Evolutionary conservation across 2,797 vertebrate species (phyloP).

Genomic region (Bucorvus abyssinicus): DNA sequence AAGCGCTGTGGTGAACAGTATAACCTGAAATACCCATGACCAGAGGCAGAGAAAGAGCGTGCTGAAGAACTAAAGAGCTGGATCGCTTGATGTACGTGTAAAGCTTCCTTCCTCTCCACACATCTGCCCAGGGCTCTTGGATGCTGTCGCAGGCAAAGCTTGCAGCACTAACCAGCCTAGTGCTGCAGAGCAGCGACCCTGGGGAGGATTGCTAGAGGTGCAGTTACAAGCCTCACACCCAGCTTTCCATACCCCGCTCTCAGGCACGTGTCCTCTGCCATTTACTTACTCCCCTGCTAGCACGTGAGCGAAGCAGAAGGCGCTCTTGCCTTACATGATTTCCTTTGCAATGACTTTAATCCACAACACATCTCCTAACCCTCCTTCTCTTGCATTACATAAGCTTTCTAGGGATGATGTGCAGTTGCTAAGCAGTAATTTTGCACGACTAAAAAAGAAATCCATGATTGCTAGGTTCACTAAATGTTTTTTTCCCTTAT

Average conservation of each 20-base stretch:
- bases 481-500: neutral
- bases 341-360: neutral
- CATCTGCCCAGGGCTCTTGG: accelerated
- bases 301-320: accelerated
- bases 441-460: slow-evolving; percentile 19
- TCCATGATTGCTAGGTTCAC: slow-evolving; percentile 31
- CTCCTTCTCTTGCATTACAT: neutral
- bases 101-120: neutral
- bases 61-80: neutral
- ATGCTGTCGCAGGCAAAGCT: neutral
- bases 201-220: neutral
- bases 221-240: neutral
- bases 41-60: neutral
- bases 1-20: neutral
- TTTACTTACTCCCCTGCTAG: neutral
- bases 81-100: accelerated
- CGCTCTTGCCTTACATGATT: neutral
- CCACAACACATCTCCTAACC: neutral
- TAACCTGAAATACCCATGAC: neutral
- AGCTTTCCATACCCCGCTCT: neutral
- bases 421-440: slow-evolving; percentile 45
- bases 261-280: neutral
- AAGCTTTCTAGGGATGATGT: neutral
- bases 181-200: neutral
- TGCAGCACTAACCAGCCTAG: accelerated